These are phyloP conservation scores for Scaptomyza reducta DNA, from an alignment of 2,888 invertebrate genomes.

Conservation along the genomic window DNA sequence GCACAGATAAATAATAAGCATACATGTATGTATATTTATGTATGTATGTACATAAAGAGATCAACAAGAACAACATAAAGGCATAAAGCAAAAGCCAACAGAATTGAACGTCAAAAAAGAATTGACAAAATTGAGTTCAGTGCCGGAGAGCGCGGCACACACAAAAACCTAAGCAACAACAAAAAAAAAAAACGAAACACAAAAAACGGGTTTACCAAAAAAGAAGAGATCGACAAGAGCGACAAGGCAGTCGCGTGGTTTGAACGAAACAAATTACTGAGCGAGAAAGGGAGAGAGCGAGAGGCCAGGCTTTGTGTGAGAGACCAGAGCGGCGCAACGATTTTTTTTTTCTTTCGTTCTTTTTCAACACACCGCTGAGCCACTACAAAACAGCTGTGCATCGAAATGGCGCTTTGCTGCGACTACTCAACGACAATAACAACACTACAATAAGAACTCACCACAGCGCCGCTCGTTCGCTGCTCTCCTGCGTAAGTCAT, in stretches of 20 bases:
- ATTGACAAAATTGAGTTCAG: conserved; percentile 75
- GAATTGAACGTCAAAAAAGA: conserved; percentile 65
- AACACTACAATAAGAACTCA: conserved; percentile 22
- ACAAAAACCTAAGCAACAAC: conserved; percentile 15
- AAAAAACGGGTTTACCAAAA: conserved; percentile 49
- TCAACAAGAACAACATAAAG: conserved; percentile 38
- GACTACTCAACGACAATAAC: not conserved
- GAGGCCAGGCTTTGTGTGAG: conserved; percentile 23
- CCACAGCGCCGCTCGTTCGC: conserved; percentile 30
- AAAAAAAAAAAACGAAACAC: conserved; percentile 3
- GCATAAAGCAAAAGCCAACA: conserved; percentile 57
- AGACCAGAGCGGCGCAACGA: conserved; percentile 9
- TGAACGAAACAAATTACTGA: conserved; percentile 7
- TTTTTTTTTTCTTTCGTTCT: not conserved
- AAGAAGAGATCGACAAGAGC: conserved; percentile 22
- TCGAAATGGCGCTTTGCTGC: conserved; percentile 13
- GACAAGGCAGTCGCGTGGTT: conserved; percentile 20
- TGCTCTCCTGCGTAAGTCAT: conserved; percentile 27
- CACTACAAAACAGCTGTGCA: conserved; percentile 52
- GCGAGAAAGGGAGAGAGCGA: conserved; percentile 18
- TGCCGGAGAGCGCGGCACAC: conserved; percentile 38
- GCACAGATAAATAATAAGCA: conserved; percentile 55
- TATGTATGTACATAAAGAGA: conserved; percentile 34
- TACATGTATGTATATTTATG: not conserved
- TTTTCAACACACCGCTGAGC: conserved; percentile 42